Conservation (phyloP, 1,140 invertebrate species). For the Nasonia vitripennis region DNA sequence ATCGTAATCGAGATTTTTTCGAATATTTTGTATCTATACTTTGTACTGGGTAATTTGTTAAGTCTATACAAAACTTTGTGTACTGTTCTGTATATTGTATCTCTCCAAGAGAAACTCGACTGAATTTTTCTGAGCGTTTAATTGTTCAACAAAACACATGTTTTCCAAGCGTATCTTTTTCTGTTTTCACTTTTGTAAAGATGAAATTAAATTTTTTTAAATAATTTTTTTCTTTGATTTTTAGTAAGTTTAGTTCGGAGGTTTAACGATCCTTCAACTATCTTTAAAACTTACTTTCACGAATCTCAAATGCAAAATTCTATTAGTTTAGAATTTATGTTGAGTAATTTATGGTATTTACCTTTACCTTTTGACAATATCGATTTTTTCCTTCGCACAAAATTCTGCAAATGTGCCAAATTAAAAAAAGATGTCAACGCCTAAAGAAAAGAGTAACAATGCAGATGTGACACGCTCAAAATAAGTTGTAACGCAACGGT, state of each 20-base stretch:
- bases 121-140: constrained; percentile 45
- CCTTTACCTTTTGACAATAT: constrained; percentile 34
- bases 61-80: constrained; percentile 45
- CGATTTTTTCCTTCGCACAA: constrained; percentile 26
- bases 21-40: constrained; percentile 58
- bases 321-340: background rate
- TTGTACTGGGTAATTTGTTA: constrained; percentile 56
- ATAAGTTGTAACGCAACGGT: constrained; percentile 27
- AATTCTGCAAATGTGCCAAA: constrained; percentile 44
- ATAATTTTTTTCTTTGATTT: constrained; percentile 10
- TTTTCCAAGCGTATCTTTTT: constrained; percentile 26
- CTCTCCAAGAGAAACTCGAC: constrained; percentile 41
- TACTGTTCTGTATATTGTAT: constrained; percentile 42
- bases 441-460: constrained; percentile 9
- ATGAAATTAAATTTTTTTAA: constrained; percentile 30
- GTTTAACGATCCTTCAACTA: background rate
- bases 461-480: constrained; percentile 11
- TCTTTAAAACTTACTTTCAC: background rate
- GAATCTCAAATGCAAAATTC: constrained; percentile 23
- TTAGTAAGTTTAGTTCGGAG: background rate
- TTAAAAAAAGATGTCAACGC: constrained; percentile 45
- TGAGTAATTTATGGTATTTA: constrained; percentile 10
- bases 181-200: constrained; percentile 23
- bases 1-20: constrained; percentile 42
- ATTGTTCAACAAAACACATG: constrained; percentile 41